Conservation (phyloP, 1,140 invertebrate species). For the Aphaenogaster floridana region DNA sequence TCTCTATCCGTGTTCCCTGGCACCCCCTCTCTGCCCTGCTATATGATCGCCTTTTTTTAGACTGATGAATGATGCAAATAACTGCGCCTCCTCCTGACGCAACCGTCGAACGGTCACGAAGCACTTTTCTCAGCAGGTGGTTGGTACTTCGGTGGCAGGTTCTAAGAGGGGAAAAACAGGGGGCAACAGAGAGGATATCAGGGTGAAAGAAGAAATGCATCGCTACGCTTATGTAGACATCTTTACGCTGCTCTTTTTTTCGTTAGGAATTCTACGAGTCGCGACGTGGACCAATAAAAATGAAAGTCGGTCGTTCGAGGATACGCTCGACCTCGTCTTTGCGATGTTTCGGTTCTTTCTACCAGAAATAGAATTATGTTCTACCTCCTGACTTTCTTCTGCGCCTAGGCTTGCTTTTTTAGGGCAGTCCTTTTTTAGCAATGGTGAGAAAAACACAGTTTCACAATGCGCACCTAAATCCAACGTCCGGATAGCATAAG, state of each 20-base stretch:
- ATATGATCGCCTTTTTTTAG: slow-evolving; percentile 45
- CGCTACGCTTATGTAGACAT: slow-evolving; percentile 41
- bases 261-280: slow-evolving; percentile 61
- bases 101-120: slow-evolving; percentile 78
- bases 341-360: neutral
- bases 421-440: neutral
- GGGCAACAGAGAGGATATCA: slow-evolving; percentile 26
- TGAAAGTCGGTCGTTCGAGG: slow-evolving; percentile 67
- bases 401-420: neutral
- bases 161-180: slow-evolving; percentile 59
- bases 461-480: neutral
- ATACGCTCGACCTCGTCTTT: slow-evolving; percentile 1
- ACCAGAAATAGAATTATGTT: neutral
- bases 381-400: slow-evolving; percentile 3
- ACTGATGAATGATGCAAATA: slow-evolving; percentile 86
- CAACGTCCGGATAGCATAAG: neutral
- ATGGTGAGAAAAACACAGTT: neutral
- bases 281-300: slow-evolving; percentile 70
- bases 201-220: slow-evolving; percentile 32
- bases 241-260: neutral
- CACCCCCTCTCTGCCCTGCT: slow-evolving; percentile 5
- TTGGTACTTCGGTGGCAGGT: slow-evolving; percentile 73
- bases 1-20: slow-evolving; percentile 33
- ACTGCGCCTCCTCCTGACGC: slow-evolving; percentile 78
- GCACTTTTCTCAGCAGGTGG: slow-evolving; percentile 85